phyloP scores from a whole-genome alignment of 2,113 vertebrate genomes.

The Erpornis zantholeuca region DNA sequence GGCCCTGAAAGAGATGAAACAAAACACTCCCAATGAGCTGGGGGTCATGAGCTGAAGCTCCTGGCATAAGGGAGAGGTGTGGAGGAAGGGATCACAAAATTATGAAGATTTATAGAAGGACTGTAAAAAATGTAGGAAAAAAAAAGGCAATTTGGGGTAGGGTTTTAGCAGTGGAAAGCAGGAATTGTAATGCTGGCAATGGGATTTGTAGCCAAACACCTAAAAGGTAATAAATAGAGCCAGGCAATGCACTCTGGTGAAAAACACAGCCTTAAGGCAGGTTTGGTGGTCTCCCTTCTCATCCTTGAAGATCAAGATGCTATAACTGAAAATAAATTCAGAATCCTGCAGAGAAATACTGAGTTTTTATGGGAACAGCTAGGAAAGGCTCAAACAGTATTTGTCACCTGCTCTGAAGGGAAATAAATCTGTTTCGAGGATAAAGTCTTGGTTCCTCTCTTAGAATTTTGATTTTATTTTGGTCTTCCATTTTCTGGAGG shows the following conservation, averaged over 20 bases:
- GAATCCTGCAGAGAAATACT: neutral
- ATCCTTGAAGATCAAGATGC: neutral
- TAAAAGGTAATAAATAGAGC: neutral
- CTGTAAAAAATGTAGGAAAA: neutral
- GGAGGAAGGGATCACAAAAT: neutral
- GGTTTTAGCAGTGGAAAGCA: neutral
- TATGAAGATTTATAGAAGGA: neutral
- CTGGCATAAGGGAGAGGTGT: neutral
- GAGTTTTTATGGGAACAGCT: neutral
- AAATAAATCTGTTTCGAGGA: neutral
- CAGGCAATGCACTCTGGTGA: neutral
- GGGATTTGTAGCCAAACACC: neutral
- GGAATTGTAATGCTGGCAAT: neutral
- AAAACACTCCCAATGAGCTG: neutral
- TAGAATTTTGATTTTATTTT: neutral
- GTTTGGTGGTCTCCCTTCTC: neutral
- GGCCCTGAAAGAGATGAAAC: neutral
- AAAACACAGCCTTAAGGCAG: neutral
- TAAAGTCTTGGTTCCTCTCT: neutral
- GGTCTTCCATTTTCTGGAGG: neutral
- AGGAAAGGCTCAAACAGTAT: neutral
- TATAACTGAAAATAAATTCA: neutral
- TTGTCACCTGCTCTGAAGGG: neutral
- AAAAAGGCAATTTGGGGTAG: neutral
- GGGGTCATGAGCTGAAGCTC: neutral